Conservation (phyloP, 2,888 invertebrate species). For the Gandaritis pyraliata region DNA sequence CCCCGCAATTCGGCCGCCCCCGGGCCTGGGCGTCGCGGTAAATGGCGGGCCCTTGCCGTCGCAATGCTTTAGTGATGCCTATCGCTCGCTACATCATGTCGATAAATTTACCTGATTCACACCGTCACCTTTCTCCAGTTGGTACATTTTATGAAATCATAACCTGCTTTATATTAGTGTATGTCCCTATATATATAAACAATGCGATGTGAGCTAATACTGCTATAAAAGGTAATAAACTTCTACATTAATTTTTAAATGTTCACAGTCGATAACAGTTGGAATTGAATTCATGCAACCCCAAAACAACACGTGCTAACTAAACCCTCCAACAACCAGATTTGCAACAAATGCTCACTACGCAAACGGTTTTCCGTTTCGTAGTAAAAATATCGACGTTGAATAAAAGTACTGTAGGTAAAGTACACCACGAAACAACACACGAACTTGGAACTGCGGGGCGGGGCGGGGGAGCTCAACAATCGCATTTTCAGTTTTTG, state of each 20-base stretch:
- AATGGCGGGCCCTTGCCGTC: conserved; percentile 65
- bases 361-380: conserved; percentile 17
- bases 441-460: conserved; percentile 52
- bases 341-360: conserved; percentile 18
- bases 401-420: conserved; percentile 31
- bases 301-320: conserved; percentile 1
- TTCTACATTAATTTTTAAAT: background rate
- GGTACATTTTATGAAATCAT: conserved; percentile 9
- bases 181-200: background rate
- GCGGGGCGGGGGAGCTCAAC: conserved; percentile 59
- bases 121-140: conserved; percentile 5
- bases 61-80: conserved; percentile 61
- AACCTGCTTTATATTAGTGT: background rate
- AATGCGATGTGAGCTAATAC: background rate
- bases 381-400: conserved; percentile 50
- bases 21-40: conserved; percentile 65
- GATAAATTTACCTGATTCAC: conserved; percentile 44
- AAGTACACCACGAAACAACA: conserved; percentile 37
- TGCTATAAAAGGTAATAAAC: background rate
- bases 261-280: background rate
- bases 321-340: conserved; percentile 5
- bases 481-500: conserved; percentile 71
- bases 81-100: conserved; percentile 52
- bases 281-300: conserved; percentile 3
- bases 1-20: conserved; percentile 78